Evolutionary conservation across 1,140 invertebrate species (phyloP).

Genomic region (Drosophila pseudoobscura): DNA sequence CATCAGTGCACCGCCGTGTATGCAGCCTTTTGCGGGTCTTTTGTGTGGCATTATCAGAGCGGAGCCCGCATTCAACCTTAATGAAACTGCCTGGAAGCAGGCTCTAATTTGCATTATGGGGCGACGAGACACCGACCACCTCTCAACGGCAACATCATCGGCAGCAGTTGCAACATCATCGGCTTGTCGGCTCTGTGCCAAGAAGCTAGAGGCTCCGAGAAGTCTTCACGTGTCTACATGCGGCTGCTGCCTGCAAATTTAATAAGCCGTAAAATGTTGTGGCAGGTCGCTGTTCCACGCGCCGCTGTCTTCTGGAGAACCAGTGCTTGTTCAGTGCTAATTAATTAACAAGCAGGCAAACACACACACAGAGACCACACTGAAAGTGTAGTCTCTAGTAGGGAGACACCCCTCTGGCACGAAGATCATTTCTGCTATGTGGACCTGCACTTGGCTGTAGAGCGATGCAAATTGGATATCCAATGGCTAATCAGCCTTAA

Average conservation of each 20-base stretch:
- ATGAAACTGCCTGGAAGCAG: neutral
- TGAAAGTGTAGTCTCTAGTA: too few relatives aligned
- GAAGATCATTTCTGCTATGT: too few relatives aligned
- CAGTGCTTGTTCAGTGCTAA: slow-evolving; percentile 15
- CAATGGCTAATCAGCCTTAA: too few relatives aligned
- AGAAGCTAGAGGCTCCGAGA: neutral
- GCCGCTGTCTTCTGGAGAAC: neutral
- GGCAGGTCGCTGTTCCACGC: slow-evolving; percentile 4
- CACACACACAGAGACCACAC: too few relatives aligned
- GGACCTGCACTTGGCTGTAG: too few relatives aligned
- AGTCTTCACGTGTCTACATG: slow-evolving; percentile 18
- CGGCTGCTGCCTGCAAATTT: slow-evolving; percentile 43
- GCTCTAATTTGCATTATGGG: slow-evolving; percentile 12
- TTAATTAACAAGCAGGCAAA: slow-evolving; percentile 28
- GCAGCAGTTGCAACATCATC: slow-evolving; percentile 5
- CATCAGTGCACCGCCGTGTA: too few relatives aligned
- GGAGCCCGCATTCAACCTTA: slow-evolving; percentile 23
- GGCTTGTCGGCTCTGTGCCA: neutral
- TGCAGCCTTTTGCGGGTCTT: too few relatives aligned
- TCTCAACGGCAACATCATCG: too few relatives aligned
- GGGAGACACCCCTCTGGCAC: too few relatives aligned
- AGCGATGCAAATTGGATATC: too few relatives aligned
- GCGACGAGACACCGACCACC: too few relatives aligned
- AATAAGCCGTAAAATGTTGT: slow-evolving; percentile 49
- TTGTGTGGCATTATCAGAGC: neutral